Base-by-base conservation (phyloP, 1,140 invertebrate genomes). In the Hesperophylax magnus region DNA sequence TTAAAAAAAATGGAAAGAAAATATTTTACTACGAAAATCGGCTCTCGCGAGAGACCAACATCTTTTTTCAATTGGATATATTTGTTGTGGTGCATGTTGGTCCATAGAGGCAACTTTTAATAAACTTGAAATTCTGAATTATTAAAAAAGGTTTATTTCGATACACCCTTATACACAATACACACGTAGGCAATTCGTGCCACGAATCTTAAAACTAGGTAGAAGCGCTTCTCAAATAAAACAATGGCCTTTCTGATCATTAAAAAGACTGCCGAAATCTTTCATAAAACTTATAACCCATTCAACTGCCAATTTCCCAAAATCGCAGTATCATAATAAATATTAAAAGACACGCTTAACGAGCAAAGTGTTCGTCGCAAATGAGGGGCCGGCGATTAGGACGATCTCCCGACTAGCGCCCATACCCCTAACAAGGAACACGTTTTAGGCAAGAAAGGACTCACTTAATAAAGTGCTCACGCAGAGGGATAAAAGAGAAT, bases 401-500 rank as follows among this genome's bases (percentile, higher is more conserved):
- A 69, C 79, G 58, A 71, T 83, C 61, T 72, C 78, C 79, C 65
- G 61, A 53, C 53, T 77, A 54, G 76, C 24, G 31, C 39, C 27
- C 14, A 15, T 60, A 61, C 77, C 60, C 77, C 60, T 77, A 83
- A 80, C 82, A 78, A 78, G 78, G 61, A 83, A 83, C 82, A 83
- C 82, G 79, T 83, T 80, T 80, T 78, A 80, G 39, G 81, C 54
- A 77, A 79, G 77, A 79, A 78, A 79, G 78, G 81, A 79, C 82
- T 80, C 69, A 80, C 82, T 83, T 83, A 83, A 83, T 83, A 83
- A 83, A 83, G 82, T 78, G 79, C 82, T 82, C 81, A 82, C 81
- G 81, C 81, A 82, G 74, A 79, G 71, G 81, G 78, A 82, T 80
- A 80, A 69, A 74, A 56, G 82, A 77, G 82, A 65, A 83, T 83